Base-by-base conservation (phyloP, 2,113 vertebrate genomes). In the Pipa parva region DNA sequence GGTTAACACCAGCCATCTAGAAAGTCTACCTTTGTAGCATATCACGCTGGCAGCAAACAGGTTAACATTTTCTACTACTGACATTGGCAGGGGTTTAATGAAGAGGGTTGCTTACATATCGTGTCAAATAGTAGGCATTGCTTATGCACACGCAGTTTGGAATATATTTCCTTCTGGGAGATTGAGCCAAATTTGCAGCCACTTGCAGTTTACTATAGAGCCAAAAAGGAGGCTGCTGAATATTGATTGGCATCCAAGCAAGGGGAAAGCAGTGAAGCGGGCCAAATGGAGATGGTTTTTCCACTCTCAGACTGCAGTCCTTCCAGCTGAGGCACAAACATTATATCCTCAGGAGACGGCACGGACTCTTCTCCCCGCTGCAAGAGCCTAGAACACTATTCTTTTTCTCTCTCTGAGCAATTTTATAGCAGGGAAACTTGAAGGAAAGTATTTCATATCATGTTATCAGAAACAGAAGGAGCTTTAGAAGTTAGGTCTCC, bases 231-330 rank as follows among this genome's bases (percentile, higher is more conserved):
- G 63, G 63, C 63, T 66, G 63, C 52, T 8, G 52, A 66, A 57
- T 66, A 66, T 66, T 66, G 63, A 66, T 66, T 37, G 22, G 63
- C 63, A 42, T 57, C 63, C 63, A 66, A 54, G 63, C 63, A 65
- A n/a, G 63, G 46, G 63, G 46, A 58, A 57, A 26, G 63, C 63
- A 66, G 63, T 48, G 37, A 48, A 66, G 63, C 57, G 63, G 46
- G 54, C 51, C 42, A 57, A 66, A 57, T 57, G 18, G 37, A 66
- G 63, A 57, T 57, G 63, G 52, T 66, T 57, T 66, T 66, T 57
- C 29, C 52, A 66, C 52, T 57, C 63, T 57, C 26, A 48, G 63
- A 48, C 27, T 57, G 21, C 45, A 50, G 21, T 65, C 45, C 63
- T 46, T 45, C 37, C 63, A 57, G 37, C 63, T 46, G 63, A 66